Evolutionary conservation across 2,888 invertebrate genomes (phyloP).

Genomic region (Leptopilina myrica): DNA sequence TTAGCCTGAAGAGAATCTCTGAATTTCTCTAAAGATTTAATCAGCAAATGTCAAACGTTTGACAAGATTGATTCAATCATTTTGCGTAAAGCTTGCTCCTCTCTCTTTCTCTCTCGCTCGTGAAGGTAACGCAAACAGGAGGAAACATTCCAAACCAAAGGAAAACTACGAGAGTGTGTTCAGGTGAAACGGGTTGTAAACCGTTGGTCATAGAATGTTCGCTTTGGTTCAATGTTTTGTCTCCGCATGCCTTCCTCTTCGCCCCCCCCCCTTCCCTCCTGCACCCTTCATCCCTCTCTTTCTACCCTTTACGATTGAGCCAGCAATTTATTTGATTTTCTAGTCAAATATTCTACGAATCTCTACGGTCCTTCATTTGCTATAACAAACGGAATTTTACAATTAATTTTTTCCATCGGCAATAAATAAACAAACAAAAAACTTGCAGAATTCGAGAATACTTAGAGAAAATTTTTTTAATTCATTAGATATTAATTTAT

Average conservation of each 20-base stretch:
- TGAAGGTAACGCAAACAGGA: conserved; percentile 31
- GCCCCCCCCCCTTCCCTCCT: background rate
- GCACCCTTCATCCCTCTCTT: no score
- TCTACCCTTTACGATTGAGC: background rate
- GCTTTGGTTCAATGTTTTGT: conserved; percentile 14
- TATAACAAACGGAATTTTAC: background rate
- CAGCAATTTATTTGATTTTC: background rate
- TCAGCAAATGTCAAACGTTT: conserved; percentile 25
- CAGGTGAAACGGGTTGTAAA: conserved; percentile 21
- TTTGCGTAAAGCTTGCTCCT: conserved; percentile 21
- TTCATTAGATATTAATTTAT: no score
- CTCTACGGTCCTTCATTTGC: background rate
- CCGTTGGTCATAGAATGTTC: conserved; percentile 19
- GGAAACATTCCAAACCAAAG: conserved; percentile 27
- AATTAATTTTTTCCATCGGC: background rate
- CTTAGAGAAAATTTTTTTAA: no score
- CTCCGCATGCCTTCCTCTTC: background rate
- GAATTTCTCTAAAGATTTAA: conserved; percentile 14
- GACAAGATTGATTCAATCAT: conserved; percentile 31
- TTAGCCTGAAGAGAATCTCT: background rate
- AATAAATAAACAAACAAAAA: background rate
- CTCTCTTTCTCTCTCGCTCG: background rate
- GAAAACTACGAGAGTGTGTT: conserved; percentile 21
- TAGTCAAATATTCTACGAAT: background rate
- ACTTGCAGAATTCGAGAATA: no score